Conservation (phyloP, 2,113 vertebrate genomes). For the Petaurus breviceps region DNA sequence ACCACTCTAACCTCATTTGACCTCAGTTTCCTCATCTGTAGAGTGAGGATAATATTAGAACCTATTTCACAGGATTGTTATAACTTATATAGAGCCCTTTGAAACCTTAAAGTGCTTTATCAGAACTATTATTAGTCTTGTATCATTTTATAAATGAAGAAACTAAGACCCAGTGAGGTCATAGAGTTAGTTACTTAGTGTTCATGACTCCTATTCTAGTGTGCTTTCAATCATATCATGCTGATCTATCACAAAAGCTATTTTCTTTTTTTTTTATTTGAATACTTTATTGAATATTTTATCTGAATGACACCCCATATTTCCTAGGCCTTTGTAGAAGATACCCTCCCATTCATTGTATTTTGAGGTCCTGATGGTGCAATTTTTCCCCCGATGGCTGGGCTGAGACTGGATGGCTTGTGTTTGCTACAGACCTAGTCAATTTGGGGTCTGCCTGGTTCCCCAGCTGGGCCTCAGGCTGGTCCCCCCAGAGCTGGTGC, state of each 20-base stretch:
- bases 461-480: too few relatives aligned
- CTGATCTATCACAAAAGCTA: background rate
- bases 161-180: background rate
- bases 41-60: background rate
- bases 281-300: background rate
- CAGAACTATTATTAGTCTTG: background rate
- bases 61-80: background rate
- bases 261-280: conserved; percentile 51
- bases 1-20: background rate
- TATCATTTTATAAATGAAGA: background rate
- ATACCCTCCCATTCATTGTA: background rate
- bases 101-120: background rate
- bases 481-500: too few relatives aligned
- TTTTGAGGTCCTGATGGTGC: background rate
- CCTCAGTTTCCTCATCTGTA: background rate
- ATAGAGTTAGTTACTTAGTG: background rate
- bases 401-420: background rate
- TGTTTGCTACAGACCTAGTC: too few relatives aligned
- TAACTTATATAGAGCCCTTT: background rate
- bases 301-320: background rate
- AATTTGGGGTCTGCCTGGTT: too few relatives aligned
- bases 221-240: background rate
- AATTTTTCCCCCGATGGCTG: conserved; percentile 37
- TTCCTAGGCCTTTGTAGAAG: background rate
- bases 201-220: background rate